phyloP scores from a whole-genome alignment of 35 echinoderm and acorn worm genomes.

The Stichopus chloronotus region DNA sequence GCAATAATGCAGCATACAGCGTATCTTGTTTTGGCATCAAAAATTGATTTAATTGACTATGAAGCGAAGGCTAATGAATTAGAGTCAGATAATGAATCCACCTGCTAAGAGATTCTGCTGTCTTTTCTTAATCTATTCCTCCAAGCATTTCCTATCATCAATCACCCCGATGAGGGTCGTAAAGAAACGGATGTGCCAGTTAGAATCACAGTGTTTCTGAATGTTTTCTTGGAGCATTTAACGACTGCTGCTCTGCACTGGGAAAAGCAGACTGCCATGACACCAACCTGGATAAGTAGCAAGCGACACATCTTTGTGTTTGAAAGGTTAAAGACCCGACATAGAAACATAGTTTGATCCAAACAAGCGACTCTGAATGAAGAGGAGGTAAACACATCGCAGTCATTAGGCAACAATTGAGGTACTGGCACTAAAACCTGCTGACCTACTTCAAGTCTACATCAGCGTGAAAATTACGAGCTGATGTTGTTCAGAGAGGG shows the following conservation, averaged over 20 bases:
- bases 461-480: too few relatives aligned
- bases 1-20: too few relatives aligned
- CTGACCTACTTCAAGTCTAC: too few relatives aligned
- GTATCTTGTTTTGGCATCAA: too few relatives aligned
- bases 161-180: not conserved
- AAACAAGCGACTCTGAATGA: too few relatives aligned
- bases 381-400: too few relatives aligned
- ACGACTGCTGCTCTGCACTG: not conserved
- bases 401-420: too few relatives aligned
- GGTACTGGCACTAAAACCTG: too few relatives aligned
- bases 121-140: not conserved
- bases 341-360: not conserved
- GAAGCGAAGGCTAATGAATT: not conserved
- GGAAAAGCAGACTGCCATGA: not conserved
- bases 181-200: not conserved
- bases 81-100: not conserved
- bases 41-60: not conserved
- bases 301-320: not conserved
- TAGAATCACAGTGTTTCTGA: not conserved
- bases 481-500: too few relatives aligned
- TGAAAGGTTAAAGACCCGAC: not conserved
- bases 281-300: not conserved
- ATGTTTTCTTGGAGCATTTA: not conserved
- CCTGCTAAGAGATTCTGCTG: not conserved
- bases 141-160: not conserved